Evolutionary conservation across 2,888 invertebrate species (phyloP), one percentile per base, ranked within the genome.

Genomic region (Drosophila melanosoma): DNA sequence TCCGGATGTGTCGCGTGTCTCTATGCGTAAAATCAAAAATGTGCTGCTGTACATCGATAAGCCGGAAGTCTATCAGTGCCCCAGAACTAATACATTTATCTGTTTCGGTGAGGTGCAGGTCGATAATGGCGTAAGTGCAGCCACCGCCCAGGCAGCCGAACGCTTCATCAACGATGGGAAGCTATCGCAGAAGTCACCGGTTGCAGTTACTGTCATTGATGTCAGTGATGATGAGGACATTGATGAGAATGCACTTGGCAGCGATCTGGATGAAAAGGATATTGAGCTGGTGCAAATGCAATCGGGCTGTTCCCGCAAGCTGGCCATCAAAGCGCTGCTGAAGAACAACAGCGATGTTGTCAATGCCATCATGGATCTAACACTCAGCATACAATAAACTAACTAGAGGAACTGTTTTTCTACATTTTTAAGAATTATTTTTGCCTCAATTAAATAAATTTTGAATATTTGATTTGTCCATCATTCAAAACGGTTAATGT

Each of bases 361-460:
- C 53, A 87, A 89, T 57, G 87, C 87, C 71, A 89, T 87, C 23
- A 87, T 87, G 87, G 80, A 69, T 2, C 33, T 87, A 2, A 87
- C 29, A 6, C 5, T 29, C 29, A 26, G 1, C 20, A 59, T 2
- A 26, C 26, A 26, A 26, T 26, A 26, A 1, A 26, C 0, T 26
- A 26, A 26, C 26, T 1, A 26, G 26, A 26, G 26, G 26, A 2
- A 20, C 33, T 36, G 1, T 12, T 12, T 3, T 7, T 7, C 12
- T 20, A 15, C 3, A 45, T 15, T 1, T 45, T 45, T 15, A 45
- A 12, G 7, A 20, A 12, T 7, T 20, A 3, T 7, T 0, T 12
- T 20, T 45, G 42, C 12, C 12, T 3, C 20, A 45, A 3, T 6
- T 45, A 15, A 45, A 45, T 3, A 45, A 23, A 23, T 15, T 23